Conservation (phyloP, 1,140 invertebrate species). For the Caenorhabditis inopinata region DNA sequence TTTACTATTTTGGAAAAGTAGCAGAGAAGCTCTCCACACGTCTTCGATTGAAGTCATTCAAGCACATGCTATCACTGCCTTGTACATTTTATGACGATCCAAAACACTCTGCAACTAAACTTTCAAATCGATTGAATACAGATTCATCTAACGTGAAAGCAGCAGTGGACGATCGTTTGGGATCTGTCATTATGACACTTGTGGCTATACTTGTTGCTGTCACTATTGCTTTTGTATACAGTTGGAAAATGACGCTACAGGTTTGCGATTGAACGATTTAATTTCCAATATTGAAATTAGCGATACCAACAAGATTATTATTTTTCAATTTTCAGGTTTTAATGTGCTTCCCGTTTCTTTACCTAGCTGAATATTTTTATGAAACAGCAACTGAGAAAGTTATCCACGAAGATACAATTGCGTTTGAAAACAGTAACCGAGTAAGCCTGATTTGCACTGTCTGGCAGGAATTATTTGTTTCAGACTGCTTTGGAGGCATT, state of each 20-base stretch:
- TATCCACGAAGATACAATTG: not conserved
- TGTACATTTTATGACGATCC: slow-evolving; percentile 70
- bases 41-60: slow-evolving; percentile 67
- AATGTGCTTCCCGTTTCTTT: not conserved
- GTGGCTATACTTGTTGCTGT: not conserved
- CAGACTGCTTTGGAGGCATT: slow-evolving; percentile 50
- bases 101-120: slow-evolving; percentile 68
- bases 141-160: slow-evolving; percentile 67
- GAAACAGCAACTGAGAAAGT: not conserved
- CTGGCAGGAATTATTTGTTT: not conserved
- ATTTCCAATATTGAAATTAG: no score
- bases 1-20: slow-evolving; percentile 57
- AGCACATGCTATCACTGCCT: slow-evolving; percentile 69
- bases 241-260: slow-evolving; percentile 9
- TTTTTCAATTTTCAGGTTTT: not conserved
- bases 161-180: slow-evolving; percentile 1
- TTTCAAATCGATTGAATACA: slow-evolving; percentile 69
- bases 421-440: slow-evolving; percentile 13
- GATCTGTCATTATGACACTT: not conserved
- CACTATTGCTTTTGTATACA: not conserved
- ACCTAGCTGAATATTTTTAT: slow-evolving; percentile 2
- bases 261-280: not conserved
- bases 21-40: slow-evolving; percentile 69
- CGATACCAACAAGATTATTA: not conserved
- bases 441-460: not conserved